These are phyloP conservation scores for Darevskia nairensis DNA, from an alignment of 2,797 vertebrate genomes.

Conservation along the genomic window DNA sequence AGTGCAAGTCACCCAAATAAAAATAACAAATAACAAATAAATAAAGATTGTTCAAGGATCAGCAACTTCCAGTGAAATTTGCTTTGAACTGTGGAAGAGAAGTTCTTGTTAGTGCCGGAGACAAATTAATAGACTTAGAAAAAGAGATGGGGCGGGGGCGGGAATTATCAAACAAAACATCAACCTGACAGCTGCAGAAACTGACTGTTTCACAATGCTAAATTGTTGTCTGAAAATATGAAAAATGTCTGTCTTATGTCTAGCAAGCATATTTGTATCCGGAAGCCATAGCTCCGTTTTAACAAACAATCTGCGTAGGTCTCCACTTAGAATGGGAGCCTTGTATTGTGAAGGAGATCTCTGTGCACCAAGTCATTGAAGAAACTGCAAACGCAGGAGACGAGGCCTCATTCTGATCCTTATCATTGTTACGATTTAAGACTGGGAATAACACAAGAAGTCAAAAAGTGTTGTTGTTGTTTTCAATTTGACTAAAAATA, in stretches of 20 bases:
- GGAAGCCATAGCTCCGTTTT: neutral
- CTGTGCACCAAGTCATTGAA: neutral
- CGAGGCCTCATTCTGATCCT: neutral
- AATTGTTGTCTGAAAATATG: conserved; percentile 3
- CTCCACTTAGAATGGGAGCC: conserved; percentile 4
- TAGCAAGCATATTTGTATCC: conserved; percentile 1
- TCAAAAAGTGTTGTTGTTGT: neutral
- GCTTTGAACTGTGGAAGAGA: neutral
- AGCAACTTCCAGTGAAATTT: conserved; percentile 1
- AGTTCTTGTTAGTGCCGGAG: neutral
- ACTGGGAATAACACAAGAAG: neutral
- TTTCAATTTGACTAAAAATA: neutral
- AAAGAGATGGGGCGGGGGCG: neutral
- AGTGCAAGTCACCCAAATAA: neutral
- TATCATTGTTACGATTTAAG: neutral
- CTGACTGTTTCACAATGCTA: neutral
- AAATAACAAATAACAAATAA: neutral
- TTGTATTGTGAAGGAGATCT: neutral
- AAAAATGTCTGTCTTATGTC: conserved; percentile 1
- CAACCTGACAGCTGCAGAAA: neutral
- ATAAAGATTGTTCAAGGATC: neutral
- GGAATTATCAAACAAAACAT: neutral
- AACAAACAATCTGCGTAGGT: neutral
- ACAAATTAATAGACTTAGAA: conserved; percentile 6
- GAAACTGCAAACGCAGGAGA: neutral